These are phyloP conservation scores for Hydrotaea cyrtoneurina DNA, from an alignment of 2,888 invertebrate genomes.

Conservation along the genomic window DNA sequence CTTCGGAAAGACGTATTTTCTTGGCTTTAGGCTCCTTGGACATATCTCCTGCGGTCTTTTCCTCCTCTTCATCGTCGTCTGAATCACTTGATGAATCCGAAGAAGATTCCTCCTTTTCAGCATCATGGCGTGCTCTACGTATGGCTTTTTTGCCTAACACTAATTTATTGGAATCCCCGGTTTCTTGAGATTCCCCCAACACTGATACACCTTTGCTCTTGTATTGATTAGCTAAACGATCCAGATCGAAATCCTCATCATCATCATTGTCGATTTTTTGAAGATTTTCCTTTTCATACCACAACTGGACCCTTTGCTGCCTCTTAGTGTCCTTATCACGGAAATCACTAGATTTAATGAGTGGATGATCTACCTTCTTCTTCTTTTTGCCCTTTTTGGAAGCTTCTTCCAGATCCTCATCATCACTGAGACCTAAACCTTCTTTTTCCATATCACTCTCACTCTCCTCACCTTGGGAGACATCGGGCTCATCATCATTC, in stretches of 20 bases:
- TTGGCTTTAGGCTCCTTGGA: slow-evolving; percentile 78
- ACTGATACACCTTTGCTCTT: slow-evolving; percentile 86
- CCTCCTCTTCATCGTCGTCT: slow-evolving; percentile 74
- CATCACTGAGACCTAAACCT: slow-evolving; percentile 84
- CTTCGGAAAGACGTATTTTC: slow-evolving; percentile 88
- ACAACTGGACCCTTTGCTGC: slow-evolving; percentile 89
- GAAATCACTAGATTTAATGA: slow-evolving; percentile 90
- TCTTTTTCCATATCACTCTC: slow-evolving; percentile 77
- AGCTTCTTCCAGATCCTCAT: slow-evolving; percentile 82
- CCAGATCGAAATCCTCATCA: slow-evolving; percentile 93
- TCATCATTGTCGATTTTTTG: slow-evolving; percentile 90
- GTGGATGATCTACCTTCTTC: slow-evolving; percentile 83
- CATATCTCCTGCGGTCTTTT: slow-evolving; percentile 69
- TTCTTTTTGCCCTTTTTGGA: slow-evolving; percentile 77
- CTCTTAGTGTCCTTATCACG: slow-evolving; percentile 88
- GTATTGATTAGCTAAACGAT: slow-evolving; percentile 87
- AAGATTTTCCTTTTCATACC: slow-evolving; percentile 93
- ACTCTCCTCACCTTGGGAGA: slow-evolving; percentile 72
- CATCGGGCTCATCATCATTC: slow-evolving; percentile 80
- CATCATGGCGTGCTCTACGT: slow-evolving; percentile 76
- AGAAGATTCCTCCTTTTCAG: slow-evolving; percentile 66
- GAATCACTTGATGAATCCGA: slow-evolving; percentile 73
- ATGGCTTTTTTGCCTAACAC: slow-evolving; percentile 78
- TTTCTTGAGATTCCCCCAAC: slow-evolving; percentile 74
- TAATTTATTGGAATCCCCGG: slow-evolving; percentile 46